A percentile compares a stretch with the other conserved stretches of the same genome.
Conservation (phyloP, 2,888 invertebrate species). For the Polyploca ridens region DNA sequence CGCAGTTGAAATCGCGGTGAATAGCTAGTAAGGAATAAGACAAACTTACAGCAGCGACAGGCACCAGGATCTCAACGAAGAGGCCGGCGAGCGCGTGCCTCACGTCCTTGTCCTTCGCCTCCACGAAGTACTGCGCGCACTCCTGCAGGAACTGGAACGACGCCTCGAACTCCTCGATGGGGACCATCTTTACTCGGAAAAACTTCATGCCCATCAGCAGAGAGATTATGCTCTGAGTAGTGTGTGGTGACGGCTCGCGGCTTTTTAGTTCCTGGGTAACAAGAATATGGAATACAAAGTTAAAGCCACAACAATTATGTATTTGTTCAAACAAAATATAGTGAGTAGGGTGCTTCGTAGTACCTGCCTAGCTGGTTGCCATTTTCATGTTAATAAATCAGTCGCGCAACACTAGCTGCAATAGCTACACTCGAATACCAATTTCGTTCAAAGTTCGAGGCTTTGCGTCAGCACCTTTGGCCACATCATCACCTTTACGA, state of each 20-base stretch:
- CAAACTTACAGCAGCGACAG: slow-evolving; percentile 96
- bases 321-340: too few species aligned
- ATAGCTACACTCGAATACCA: too few species aligned
- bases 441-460: too few species aligned
- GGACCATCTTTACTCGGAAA: slow-evolving; percentile 97
- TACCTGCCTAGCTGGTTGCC: too few species aligned
- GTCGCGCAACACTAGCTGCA: too few species aligned
- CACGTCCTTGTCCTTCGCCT: slow-evolving; percentile 99
- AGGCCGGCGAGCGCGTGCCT: slow-evolving; percentile 98
- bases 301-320: too few species aligned
- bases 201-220: slow-evolving; percentile 99
- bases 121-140: slow-evolving; percentile 98
- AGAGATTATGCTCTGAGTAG: slow-evolving; percentile 97
- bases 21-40: too few species aligned
- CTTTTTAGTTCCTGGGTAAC: slow-evolving; percentile 82
- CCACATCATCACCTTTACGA: too few species aligned
- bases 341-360: too few species aligned
- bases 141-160: slow-evolving; percentile 99
- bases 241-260: slow-evolving; percentile 95
- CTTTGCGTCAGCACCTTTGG: too few species aligned
- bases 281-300: not conserved
- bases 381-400: too few species aligned
- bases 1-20: too few species aligned
- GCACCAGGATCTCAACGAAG: slow-evolving; percentile 99
- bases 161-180: slow-evolving; percentile 99